phyloP scores from a whole-genome alignment of 2,888 invertebrate species.

The Drosophila subquinaria region DNA sequence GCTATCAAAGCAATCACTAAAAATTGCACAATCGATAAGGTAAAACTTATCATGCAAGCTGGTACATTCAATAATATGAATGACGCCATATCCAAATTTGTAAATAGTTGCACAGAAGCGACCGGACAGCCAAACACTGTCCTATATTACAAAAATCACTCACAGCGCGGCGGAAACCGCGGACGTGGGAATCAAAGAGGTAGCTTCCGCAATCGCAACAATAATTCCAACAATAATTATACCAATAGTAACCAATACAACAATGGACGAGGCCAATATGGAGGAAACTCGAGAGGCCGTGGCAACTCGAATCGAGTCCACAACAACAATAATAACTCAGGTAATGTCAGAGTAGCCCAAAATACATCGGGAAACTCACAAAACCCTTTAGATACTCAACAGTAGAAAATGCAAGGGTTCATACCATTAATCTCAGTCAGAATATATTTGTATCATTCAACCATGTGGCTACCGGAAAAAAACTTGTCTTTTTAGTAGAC shows the following conservation, averaged over 20 bases:
- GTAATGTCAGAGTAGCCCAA: background rate
- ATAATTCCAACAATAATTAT: background rate
- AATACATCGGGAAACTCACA: background rate
- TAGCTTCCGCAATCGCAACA: background rate
- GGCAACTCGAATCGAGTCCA: slow-evolving; percentile 4
- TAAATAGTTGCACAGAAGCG: background rate
- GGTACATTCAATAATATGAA: background rate
- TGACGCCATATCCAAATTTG: background rate
- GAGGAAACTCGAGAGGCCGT: slow-evolving; percentile 25
- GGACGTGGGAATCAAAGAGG: background rate
- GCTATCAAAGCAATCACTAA: too few relatives aligned
- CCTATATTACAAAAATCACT: background rate
- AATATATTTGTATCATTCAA: background rate
- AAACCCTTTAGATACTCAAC: background rate
- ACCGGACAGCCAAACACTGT: slow-evolving; percentile 1
- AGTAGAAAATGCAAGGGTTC: background rate
- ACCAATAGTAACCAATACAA: background rate
- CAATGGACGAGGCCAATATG: slow-evolving; percentile 22
- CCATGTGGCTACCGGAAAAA: background rate
- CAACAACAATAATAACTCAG: background rate
- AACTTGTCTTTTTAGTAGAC: background rate
- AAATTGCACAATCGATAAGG: too few relatives aligned
- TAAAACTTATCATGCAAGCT: too few relatives aligned
- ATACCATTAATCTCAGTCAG: background rate
- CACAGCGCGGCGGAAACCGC: too few relatives aligned